Percentiles rank a stretch among this genome's conserved stretches.
phyloP scores from a whole-genome alignment of 2,113 vertebrate species.

The Camelus dromedarius region DNA sequence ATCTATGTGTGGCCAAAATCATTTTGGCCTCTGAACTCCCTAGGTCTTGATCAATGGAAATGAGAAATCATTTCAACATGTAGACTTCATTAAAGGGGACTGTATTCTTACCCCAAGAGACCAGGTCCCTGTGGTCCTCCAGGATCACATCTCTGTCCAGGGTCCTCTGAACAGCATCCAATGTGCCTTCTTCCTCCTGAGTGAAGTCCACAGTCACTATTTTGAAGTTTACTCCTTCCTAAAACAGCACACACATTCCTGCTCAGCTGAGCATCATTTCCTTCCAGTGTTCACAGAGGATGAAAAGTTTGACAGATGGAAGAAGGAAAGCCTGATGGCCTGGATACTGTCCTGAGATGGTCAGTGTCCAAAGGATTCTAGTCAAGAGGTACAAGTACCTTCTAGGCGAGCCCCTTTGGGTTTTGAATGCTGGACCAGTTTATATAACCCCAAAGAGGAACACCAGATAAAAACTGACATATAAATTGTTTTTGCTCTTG shows the following conservation, averaged over 20 bases:
- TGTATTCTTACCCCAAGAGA: conserved; percentile 68
- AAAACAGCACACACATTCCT: conserved; percentile 65
- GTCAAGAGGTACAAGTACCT: not conserved
- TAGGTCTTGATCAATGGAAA: not conserved
- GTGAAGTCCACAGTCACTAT: conserved; percentile 73
- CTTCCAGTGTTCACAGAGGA: not conserved
- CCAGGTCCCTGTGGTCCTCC: conserved; percentile 51
- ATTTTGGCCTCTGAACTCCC: not conserved
- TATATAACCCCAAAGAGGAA: not conserved
- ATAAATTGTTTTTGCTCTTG: not conserved
- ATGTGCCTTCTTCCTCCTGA: conserved; percentile 53
- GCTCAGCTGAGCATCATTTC: conserved; percentile 19
- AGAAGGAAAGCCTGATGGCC: not conserved
- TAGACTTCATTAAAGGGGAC: not conserved
- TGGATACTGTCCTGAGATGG: not conserved
- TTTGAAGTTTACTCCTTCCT: conserved; percentile 70
- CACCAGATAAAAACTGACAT: not conserved
- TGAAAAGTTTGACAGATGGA: not conserved
- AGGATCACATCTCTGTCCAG: conserved; percentile 39
- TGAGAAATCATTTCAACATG: not conserved
- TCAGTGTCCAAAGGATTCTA: not conserved
- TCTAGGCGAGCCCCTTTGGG: not conserved
- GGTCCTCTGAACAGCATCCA: conserved; percentile 16
- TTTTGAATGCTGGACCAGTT: not conserved
- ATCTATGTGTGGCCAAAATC: not conserved